These are phyloP conservation scores for Podilymbus podiceps DNA, from an alignment of 2,113 vertebrate genomes.

Conservation along the genomic window DNA sequence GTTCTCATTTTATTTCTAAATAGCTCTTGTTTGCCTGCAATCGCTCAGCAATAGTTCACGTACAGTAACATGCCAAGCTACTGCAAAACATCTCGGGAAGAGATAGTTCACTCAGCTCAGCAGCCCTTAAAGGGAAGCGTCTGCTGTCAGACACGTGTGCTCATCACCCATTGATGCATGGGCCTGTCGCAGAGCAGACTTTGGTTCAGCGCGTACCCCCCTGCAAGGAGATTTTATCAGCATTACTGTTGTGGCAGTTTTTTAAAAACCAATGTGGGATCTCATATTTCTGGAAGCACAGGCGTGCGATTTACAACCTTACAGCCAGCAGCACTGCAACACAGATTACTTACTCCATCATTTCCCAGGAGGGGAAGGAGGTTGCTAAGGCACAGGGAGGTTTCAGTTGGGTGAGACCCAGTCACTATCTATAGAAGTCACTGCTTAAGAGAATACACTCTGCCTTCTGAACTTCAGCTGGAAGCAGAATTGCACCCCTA, in stretches of 20 bases:
- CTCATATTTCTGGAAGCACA: not conserved
- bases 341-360: slow-evolving; percentile 34
- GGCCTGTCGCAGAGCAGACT: not conserved
- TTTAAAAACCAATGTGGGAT: not conserved
- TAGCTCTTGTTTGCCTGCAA: not conserved
- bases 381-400: not conserved
- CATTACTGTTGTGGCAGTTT: not conserved
- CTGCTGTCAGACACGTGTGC: not conserved
- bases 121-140: not conserved
- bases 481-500: not conserved
- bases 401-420: not conserved
- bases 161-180: slow-evolving; percentile 15
- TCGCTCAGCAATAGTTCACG: not conserved
- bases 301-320: not conserved
- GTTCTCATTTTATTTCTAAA: slow-evolving; percentile 27
- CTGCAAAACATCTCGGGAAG: not conserved
- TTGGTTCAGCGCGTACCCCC: not conserved
- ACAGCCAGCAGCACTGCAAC: not conserved
- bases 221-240: not conserved
- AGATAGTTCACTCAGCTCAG: slow-evolving; percentile 8
- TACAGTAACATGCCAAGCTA: not conserved
- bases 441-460: not conserved
- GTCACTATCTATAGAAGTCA: not conserved
- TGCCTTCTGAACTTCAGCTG: not conserved
- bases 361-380: not conserved